Evolutionary conservation across 2,113 vertebrate species (phyloP).

Genomic region (Chaetodon auriga): DNA sequence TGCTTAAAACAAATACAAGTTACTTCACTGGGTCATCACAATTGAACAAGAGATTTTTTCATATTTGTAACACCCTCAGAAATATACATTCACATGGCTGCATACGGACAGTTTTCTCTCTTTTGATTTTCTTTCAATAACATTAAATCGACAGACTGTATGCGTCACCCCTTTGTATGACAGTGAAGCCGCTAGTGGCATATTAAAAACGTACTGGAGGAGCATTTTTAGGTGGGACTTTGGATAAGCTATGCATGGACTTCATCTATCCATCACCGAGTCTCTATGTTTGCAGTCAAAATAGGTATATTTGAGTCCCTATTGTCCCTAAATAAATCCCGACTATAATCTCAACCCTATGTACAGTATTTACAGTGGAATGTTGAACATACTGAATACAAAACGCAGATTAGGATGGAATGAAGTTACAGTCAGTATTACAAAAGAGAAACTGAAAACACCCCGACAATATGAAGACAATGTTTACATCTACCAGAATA

Average conservation of each 20-base stretch:
- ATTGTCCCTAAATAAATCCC: constrained; percentile 76
- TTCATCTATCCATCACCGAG: constrained; percentile 60
- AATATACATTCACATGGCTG: constrained; percentile 86
- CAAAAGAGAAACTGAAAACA: constrained; percentile 72
- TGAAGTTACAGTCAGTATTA: constrained; percentile 76
- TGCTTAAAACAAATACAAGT: constrained; percentile 87
- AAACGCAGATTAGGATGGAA: constrained; percentile 81
- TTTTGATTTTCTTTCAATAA: constrained; percentile 73
- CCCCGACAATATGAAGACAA: constrained; percentile 68
- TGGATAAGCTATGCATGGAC: constrained; percentile 74
- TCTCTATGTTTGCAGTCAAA: constrained; percentile 76
- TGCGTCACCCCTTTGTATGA: constrained; percentile 65
- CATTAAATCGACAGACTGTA: constrained; percentile 71
- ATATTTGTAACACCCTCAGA: constrained; percentile 84
- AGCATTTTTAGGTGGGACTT: constrained; percentile 69
- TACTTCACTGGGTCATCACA: constrained; percentile 87
- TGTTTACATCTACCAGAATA: constrained; percentile 64
- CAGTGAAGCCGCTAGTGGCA: constrained; percentile 73
- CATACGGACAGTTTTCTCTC: constrained; percentile 76
- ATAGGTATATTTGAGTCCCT: constrained; percentile 72
- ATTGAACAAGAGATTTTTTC: constrained; percentile 81
- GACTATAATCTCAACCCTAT: constrained; percentile 78
- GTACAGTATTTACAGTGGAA: constrained; percentile 87
- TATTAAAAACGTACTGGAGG: constrained; percentile 70
- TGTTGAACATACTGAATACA: constrained; percentile 79